phyloP scores from a whole-genome alignment of 2,113 vertebrate species.

The Arizona elegans region DNA sequence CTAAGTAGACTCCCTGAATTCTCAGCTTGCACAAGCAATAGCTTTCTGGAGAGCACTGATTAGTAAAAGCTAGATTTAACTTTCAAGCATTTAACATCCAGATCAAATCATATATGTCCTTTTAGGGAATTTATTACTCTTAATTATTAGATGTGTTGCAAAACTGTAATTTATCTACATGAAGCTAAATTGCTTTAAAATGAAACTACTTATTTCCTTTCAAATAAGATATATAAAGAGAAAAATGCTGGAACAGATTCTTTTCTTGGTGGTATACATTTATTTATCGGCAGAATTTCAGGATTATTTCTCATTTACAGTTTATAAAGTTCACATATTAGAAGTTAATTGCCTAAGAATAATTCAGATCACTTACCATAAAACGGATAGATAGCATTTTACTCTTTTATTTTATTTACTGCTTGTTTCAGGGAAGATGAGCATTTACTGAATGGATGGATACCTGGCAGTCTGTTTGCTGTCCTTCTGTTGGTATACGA shows the following conservation, averaged over 20 bases:
- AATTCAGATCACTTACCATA: not conserved
- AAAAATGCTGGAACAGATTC: not conserved
- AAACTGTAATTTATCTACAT: constrained; percentile 3
- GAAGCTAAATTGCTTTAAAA: not conserved
- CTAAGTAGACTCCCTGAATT: not conserved
- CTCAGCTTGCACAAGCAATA: not conserved
- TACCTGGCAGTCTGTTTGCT: not conserved
- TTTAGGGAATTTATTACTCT: not conserved
- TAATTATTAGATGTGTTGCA: not conserved
- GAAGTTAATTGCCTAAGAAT: not conserved
- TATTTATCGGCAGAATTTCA: not conserved
- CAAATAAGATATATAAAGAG: not conserved
- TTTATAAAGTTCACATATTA: not conserved
- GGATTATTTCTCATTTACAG: not conserved
- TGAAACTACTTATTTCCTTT: not conserved
- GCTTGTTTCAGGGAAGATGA: not conserved
- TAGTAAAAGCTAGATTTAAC: not conserved
- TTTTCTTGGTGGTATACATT: not conserved
- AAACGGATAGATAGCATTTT: not conserved
- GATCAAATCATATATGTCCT: not conserved
- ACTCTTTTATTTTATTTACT: not conserved
- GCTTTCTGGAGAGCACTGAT: not conserved
- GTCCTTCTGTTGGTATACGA: not conserved
- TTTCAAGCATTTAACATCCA: not conserved
- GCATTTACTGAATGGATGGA: constrained; percentile 7